Percentiles rank a stretch among this genome's conserved stretches.
These are phyloP conservation scores for Menura novaehollandiae DNA, from an alignment of 2,113 vertebrate species.

Conservation along the genomic window DNA sequence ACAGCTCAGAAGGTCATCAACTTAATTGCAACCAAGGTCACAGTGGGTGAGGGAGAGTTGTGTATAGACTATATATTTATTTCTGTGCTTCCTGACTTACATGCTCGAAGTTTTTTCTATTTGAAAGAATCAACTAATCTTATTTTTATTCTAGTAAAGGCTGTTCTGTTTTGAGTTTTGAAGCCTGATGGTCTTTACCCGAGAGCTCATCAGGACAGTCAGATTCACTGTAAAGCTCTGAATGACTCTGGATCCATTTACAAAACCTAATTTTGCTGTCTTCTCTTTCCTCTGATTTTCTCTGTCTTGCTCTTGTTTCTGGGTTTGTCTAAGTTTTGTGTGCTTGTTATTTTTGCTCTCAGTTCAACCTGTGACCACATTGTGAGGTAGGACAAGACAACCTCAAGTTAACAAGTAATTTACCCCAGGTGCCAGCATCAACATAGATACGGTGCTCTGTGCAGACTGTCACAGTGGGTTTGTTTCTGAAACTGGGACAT, in stretches of 20 bases:
- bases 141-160: neutral
- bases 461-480: neutral
- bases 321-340: neutral
- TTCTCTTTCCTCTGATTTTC: neutral
- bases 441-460: neutral
- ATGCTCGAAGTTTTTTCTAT: neutral
- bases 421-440: neutral
- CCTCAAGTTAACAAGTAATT: neutral
- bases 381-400: neutral
- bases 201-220: neutral
- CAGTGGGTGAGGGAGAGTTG: neutral
- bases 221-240: neutral
- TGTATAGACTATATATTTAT: neutral
- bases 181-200: neutral
- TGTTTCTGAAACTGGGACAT: neutral
- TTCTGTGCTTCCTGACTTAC: neutral
- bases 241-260: neutral
- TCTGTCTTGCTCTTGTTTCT: neutral
- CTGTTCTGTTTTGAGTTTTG: neutral
- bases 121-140: neutral
- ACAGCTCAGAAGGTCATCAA: conserved; percentile 6
- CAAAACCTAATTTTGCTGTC: neutral
- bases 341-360: neutral
- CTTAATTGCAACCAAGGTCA: neutral
- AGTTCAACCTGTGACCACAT: neutral